Evolutionary conservation across 1,140 invertebrate genomes (phyloP), one percentile per base, ranked within the genome.

Genomic region (Pemphigus obesinymphae): DNA sequence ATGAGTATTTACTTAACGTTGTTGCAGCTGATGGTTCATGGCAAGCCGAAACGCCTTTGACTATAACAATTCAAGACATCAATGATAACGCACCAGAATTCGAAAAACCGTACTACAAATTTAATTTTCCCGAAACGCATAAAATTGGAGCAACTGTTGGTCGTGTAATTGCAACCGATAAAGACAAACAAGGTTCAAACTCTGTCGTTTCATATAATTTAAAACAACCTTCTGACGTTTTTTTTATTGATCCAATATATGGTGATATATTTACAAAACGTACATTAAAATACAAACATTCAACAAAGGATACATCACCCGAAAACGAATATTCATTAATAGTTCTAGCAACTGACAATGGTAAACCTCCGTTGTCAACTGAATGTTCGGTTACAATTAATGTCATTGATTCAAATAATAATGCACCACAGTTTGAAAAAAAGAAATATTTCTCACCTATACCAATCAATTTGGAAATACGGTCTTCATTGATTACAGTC

Each of bases 71-170:
- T 81, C 95, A 97, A 87, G 96, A 98, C 88, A 94, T 96, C 84
- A 98, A 98, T 87, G 96, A 98, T 86, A 97, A 97, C 86, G 91
- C 95, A 0, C 96, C 96, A 0, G 93, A 95, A 87, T 98, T 97
- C 85, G 94, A 96, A 84, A 91, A 94, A 85, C 92, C 92, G 0
- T 93, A 90, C 83, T 97, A 97, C 85, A 93, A 92, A 85, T 97
- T 97, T 85, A 94, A 97, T 86, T 94, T 98, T 82, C 94, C 95
- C 0, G 95, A 97, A 86, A 88, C 94, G 10, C 93, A 96, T 86
- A 89, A 90, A 72, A 89, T 91, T 66, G 90, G 94, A 48, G 91
- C 93, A 0, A 92, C 94, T 87, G 94, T 97, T 26, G 96, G 96
- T 6, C 94, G 95, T 88, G 95, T 98, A 0, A 90, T 92, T 23